Evolutionary conservation across 2,113 vertebrate genomes (phyloP), one percentile per base, ranked within the genome.

Genomic region (Lynx canadensis): DNA sequence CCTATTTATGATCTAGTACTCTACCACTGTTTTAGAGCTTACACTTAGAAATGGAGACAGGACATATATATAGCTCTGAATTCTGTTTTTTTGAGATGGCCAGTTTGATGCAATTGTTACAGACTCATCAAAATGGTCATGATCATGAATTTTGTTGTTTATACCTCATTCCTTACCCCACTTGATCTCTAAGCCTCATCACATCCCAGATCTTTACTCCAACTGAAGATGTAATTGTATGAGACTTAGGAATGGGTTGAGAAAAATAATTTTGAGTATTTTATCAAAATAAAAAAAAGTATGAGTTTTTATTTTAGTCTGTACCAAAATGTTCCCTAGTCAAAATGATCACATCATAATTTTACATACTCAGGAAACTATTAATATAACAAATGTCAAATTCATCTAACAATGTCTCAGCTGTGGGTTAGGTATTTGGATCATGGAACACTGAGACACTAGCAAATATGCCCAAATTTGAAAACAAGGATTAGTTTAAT

Each of bases 271-370:
- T 86, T 82, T 82, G 27, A 12, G 66, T 41, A 65, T 69, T 94
- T 82, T 83, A 3, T 68, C 57, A 86, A 90, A 91, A 87, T 95
- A 41, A 82, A 78, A 73, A 45, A 52, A 84, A 65, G 8, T 21
- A 23, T 11, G 36, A 74, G 8, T 86, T 94, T 89, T 21, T 76
- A 80, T 73, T 81, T 91, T 52, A 69, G 45, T 90, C 65, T 93
- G 31, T 68, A 68, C 27, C 38, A 86, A 91, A 97, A 91, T 93
- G 38, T 38, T 25, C 16, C 41, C 27, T 93, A 45, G 73, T 65
- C 65, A 66, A 95, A 95, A 95, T 18, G 29, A 89, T 55, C 52
- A 23, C 16, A 38, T 84, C 21, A 31, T 81, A 95, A 92, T 50
- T 91, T 91, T 91, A 74, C 2, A 45, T 76, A 86, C 10, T 89